Evolutionary conservation across 2,797 vertebrate species (phyloP), one percentile per base, ranked within the genome.

Genomic region (Propithecus perrieri): DNA sequence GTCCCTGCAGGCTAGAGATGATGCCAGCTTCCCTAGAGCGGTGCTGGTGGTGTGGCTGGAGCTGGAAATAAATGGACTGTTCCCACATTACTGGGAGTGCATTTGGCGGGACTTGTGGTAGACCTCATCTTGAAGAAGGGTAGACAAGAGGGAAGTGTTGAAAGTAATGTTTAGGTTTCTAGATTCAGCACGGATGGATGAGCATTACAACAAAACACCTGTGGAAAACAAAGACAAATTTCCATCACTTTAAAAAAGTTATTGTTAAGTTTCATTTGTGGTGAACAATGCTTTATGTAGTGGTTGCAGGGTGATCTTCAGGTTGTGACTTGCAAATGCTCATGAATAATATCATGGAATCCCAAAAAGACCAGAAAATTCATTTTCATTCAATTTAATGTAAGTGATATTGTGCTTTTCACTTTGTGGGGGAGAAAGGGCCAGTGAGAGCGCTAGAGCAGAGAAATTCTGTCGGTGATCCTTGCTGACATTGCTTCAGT

Each of bases 401-500:
- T 53, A 71, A 20, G 2, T 30, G 5, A 24, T 30, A 20, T 0
- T 30, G 18, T 6, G n/a, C 41, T 74, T 69, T 67, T 74, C 46
- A 13, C 46, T 33, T 18, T 38, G 48, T n/a, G 0, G 12, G 7
- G 48, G n/a, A 43, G 50, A 30, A 46, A 26, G 28, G 59, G 13
- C 11, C 48, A 17, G 30, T 10, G 33, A 33, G 46, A 35, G 5
- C 4, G 22, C 53, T 48, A 0, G 7, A 7, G 71, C 53, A 15
- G 12, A 7, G 24, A 43, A 18, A 1, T 13, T 59, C 30, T 35
- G 6, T 12, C 8, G 46, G 9, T 33, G 4, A 9, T 13, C 38
- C 26, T 7, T 3, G 33, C 71, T 22, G 33, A 50, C 10, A 99
- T 18, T 14, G 6, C 43, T 1, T 18, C 3, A 3, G 2, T 0